Evolutionary conservation across 2,113 vertebrate genomes (phyloP), one percentile per base, ranked within the genome.

Genomic region (Oxygymnocypris stewartii): DNA sequence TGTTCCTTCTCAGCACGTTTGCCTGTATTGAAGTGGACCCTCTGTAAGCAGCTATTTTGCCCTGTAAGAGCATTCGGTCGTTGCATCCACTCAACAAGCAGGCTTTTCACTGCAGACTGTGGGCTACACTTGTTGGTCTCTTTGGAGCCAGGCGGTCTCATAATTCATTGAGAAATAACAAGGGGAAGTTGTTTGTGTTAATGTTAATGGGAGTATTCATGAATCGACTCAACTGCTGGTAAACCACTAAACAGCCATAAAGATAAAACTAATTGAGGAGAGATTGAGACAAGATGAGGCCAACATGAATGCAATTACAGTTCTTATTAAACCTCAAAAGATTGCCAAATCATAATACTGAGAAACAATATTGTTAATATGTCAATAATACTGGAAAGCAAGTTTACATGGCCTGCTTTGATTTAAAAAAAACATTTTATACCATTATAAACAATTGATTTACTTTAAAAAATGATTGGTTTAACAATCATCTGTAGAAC

Each of bases 1-100:
- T 96, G 95, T 94, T 96, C 94, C 94, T 93, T 91, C 94, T 94
- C 93, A 94, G 89, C 90, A 94, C 87, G 90, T 94, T 94, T 94
- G 94, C 94, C 89, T 91, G 85, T 90, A 90, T 89, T 94, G 93
- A 96, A 94, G 94, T 93, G 94, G 94, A 94, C 92, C 87, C 90
- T 90, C 87, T 93, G 88, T 87, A 92, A 90, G 90, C 89, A 35
- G n/a, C 23, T 63, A 20, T n/a, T 31, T 49, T 37, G 18, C 28
- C 51, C 80, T 89, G 86, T 93, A 94, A 94, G 92, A 92, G 92
- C 92, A 94, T 95, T 94, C 91, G 93, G 92, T 93, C 94, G 91
- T 85, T 92, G 40, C 88, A 85, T 91, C 91, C 7, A 67, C 67
- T 87, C 92, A 92, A 95, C 93, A 95, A 93, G 87, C 88, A 90